A percentile compares a stretch with the other conserved stretches of the same genome.
phyloP scores from a whole-genome alignment of 2,113 vertebrate genomes.

The Hippocampus guttulatus region DNA sequence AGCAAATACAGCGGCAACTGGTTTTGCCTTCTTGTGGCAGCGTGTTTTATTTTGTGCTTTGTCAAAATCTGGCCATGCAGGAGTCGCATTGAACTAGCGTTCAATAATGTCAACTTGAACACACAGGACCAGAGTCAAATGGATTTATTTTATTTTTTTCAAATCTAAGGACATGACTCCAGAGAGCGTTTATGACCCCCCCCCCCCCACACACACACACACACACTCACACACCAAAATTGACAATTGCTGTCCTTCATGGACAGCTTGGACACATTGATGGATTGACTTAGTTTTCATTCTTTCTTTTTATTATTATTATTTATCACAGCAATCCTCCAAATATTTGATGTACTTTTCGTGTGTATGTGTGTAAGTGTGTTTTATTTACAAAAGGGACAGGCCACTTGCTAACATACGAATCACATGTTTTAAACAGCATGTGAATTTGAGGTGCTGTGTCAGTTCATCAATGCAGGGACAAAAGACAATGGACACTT shows the following conservation, averaged over 20 bases:
- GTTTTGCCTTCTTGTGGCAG: too few species aligned
- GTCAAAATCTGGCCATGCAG: background rate
- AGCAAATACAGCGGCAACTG: too few species aligned
- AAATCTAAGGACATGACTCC: background rate
- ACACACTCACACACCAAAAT: background rate
- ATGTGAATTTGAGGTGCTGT: background rate
- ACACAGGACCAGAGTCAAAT: background rate
- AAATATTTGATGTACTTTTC: background rate
- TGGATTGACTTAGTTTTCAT: background rate
- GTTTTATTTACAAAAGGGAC: slow-evolving; percentile 4
- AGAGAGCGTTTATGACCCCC: too few species aligned
- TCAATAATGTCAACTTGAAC: background rate
- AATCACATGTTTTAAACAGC: background rate
- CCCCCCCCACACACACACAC: too few species aligned
- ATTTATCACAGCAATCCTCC: background rate
- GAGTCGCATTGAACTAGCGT: background rate
- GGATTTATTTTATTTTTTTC: background rate
- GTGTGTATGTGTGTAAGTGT: slow-evolving; percentile 2
- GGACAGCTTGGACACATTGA: too few species aligned
- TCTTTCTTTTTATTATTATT: slow-evolving; percentile 3
- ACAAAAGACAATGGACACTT: background rate
- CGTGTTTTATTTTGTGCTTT: background rate
- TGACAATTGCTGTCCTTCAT: background rate
- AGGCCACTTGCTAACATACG: slow-evolving; percentile 31
- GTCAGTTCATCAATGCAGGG: background rate